Base-by-base conservation (phyloP, 2,797 vertebrate genomes). In the Leptoclinus maculatus region DNA sequence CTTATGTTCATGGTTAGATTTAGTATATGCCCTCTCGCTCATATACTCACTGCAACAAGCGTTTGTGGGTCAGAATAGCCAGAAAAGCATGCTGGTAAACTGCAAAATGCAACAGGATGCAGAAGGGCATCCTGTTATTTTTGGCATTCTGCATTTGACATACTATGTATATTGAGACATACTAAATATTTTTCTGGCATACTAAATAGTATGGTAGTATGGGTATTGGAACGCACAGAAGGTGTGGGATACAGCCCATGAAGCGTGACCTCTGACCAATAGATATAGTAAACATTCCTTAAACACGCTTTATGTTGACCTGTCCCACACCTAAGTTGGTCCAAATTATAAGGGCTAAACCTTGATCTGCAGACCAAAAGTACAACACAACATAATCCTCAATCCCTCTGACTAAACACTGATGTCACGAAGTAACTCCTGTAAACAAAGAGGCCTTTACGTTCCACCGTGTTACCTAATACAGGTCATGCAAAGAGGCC, bases 381-480 rank as follows among this genome's bases (percentile, higher is more conserved):
- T 62, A 73, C 72, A 76, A 25, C 12, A n/a, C 58, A 47, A 11
- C 13, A 17, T 62, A 43, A 88, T 47, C 57, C 63, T 29, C 57
- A 56, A 72, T 78, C 75, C 64, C 11, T 67, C 54, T 49, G 39
- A 78, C 60, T 29, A 78, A 83, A 75, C 76, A 11, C 41, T 71
- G 73, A 82, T 80, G 66, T 89, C 80, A 85, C 66, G 16, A 66
- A 49, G 56, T 54, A 79, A 69, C 59, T 57, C 36, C n/a, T 45
- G n/a, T 64, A 72, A 83, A 92, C 88, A 91, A 91, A 91, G 71
- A 80, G 53, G 51, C 39, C 62, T 60, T 82, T 62, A 69, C 71
- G 54, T 54, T 29, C 6, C 6, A 17, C 21, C 0, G 11, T 5
- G 54, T 91, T 89, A 88, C 80, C 76, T 64, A 88, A 89, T 45